Evolutionary conservation across 2,113 vertebrate species (phyloP), one percentile per base, ranked within the genome.

Genomic region (Egretta garzetta): DNA sequence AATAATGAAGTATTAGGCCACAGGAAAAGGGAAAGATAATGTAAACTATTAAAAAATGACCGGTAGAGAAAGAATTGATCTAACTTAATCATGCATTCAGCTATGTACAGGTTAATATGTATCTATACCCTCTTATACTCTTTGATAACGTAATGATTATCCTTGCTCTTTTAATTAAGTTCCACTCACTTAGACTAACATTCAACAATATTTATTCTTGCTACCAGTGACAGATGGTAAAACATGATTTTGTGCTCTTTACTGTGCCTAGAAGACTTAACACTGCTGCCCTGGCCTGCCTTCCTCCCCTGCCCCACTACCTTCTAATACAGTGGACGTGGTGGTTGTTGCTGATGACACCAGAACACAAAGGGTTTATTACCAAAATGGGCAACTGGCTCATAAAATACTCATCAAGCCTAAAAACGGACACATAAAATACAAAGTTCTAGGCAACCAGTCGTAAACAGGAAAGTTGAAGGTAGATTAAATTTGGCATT

Each of bases 391-490:
- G 35, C 30, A 96, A 30, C 6, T 35, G 45, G 33, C 49, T 94
- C 71, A 75, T 76, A 77, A 97, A 96, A 94, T 60, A 89, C 41
- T 76, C 88, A 94, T 86, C 49, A 96, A 90, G 20, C 22, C 82
- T 77, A 43, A 82, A 95, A 94, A 64, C 4, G 10, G 47, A 28
- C 22, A 39, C 1, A 10, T 33, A 67, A 95, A 92, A 70, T 39
- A 56, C 23, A 84, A 84, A 81, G 30, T 73, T 89, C 37, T 33
- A 73, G 58, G 27, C 53, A 92, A 45, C 30, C 28, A 45, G 45
- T 19, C 7, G 72, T 64, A 59, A 87, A 66, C 52, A 60, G 53
- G 21, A 56, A 49, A 66, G 32, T 8, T 66, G 43, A 88, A 58
- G 18, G 41, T 33, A 70, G 39, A 67, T 77, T 86, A 81, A 52